Conservation (phyloP, 2,888 invertebrate genomes). For the Desoria tigrina region DNA sequence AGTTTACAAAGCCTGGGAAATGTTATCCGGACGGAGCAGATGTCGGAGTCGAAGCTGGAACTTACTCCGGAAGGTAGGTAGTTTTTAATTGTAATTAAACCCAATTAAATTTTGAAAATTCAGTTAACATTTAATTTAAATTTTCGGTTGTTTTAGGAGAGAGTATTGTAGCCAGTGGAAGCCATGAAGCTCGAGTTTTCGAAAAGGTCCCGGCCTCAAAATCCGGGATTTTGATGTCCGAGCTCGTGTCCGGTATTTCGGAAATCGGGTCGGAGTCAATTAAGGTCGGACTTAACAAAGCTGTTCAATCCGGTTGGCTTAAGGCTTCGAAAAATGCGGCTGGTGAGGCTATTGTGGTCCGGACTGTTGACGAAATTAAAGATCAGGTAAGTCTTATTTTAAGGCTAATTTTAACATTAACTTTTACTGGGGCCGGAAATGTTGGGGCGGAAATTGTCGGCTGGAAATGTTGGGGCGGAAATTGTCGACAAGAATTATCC, state of each 20-base stretch:
- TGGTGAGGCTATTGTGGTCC: conserved; percentile 69
- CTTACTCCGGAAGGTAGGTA: neutral
- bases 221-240: conserved; percentile 62
- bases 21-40: conserved; percentile 55
- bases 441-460: no score
- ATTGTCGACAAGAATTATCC: no score
- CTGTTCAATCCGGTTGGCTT: conserved; percentile 92
- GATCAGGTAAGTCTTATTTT: conserved; percentile 71
- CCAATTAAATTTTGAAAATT: conserved; percentile 71
- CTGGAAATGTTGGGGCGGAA: no score
- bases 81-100: conserved; percentile 53
- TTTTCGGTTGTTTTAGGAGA: no score
- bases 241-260: neutral
- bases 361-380: conserved; percentile 65
- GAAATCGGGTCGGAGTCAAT: neutral
- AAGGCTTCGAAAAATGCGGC: conserved; percentile 80
- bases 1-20: conserved; percentile 80
- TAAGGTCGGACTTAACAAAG: conserved; percentile 85
- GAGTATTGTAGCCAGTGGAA: conserved; percentile 74
- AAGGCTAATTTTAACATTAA: no score
- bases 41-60: neutral
- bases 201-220: conserved; percentile 69
- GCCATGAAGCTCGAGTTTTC: conserved; percentile 87
- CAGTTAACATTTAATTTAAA: conserved; percentile 72
- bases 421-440: no score